phyloP scores from a whole-genome alignment of 2,797 vertebrate species.

The Silurus aristotelis region DNA sequence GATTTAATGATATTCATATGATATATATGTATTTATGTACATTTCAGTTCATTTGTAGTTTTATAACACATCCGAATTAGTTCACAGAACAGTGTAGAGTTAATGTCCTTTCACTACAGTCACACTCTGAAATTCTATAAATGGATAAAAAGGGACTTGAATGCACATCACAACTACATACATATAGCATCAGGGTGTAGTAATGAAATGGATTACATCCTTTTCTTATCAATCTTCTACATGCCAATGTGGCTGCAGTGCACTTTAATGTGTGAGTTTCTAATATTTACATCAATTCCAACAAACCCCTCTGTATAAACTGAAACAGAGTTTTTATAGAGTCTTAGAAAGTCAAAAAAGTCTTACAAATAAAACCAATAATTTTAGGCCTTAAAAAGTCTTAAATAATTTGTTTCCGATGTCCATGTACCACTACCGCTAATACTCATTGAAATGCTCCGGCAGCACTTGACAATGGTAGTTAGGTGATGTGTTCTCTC shows the following conservation, averaged over 20 bases:
- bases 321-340: no score
- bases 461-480: no score
- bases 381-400: no score
- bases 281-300: background rate
- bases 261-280: slow-evolving; percentile 6
- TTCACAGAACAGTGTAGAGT: background rate
- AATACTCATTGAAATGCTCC: no score
- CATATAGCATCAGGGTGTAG: background rate
- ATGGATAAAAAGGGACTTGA: background rate
- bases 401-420: no score
- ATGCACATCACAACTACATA: slow-evolving; percentile 1
- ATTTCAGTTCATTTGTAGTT: background rate
- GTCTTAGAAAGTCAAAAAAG: no score
- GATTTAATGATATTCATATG: background rate
- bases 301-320: background rate
- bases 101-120: background rate
- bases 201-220: slow-evolving; percentile 23
- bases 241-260: slow-evolving; percentile 6
- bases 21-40: background rate
- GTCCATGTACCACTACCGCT: no score
- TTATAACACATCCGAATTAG: background rate
- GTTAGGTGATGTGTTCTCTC: background rate
- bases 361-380: no score
- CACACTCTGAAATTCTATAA: background rate
- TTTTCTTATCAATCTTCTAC: slow-evolving; percentile 11